Evolutionary conservation across 2,888 invertebrate species (phyloP).

Genomic region (Machimus rusticus): DNA sequence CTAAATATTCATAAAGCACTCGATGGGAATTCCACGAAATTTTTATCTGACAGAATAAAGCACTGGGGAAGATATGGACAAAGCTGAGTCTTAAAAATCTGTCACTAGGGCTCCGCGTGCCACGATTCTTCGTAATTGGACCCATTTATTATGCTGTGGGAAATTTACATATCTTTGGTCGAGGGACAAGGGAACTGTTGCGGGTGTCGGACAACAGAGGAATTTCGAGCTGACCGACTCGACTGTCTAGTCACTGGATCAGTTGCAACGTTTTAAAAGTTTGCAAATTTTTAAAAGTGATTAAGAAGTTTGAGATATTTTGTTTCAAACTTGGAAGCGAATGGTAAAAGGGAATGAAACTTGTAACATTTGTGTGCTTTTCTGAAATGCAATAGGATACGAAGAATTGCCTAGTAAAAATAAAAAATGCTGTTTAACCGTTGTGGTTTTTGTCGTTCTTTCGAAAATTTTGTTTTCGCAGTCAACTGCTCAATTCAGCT

Average conservation of each 20-base stretch:
- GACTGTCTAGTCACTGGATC: not conserved
- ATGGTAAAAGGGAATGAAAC: not conserved
- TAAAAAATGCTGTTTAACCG: not conserved
- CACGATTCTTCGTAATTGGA: not conserved
- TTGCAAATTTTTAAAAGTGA: not conserved
- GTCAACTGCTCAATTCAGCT: too few relatives aligned
- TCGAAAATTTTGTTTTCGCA: too few relatives aligned
- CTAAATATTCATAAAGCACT: constrained; percentile 14
- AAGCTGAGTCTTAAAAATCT: constrained; percentile 1
- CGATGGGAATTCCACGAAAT: not conserved
- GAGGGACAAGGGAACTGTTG: not conserved
- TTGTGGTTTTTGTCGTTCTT: too few relatives aligned
- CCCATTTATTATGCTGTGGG: not conserved
- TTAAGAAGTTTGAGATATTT: not conserved
- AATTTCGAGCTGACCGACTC: not conserved
- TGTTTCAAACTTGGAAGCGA: not conserved
- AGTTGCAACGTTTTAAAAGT: not conserved
- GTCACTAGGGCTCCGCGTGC: not conserved
- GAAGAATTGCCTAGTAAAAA: not conserved
- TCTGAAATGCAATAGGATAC: not conserved
- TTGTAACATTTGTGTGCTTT: not conserved
- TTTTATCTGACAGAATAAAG: not conserved
- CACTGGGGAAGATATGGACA: not conserved
- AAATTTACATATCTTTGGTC: not conserved
- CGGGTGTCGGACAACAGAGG: not conserved